These are phyloP conservation scores for Cataglyphis albicans DNA, from an alignment of 2,888 invertebrate species.

Conservation along the genomic window DNA sequence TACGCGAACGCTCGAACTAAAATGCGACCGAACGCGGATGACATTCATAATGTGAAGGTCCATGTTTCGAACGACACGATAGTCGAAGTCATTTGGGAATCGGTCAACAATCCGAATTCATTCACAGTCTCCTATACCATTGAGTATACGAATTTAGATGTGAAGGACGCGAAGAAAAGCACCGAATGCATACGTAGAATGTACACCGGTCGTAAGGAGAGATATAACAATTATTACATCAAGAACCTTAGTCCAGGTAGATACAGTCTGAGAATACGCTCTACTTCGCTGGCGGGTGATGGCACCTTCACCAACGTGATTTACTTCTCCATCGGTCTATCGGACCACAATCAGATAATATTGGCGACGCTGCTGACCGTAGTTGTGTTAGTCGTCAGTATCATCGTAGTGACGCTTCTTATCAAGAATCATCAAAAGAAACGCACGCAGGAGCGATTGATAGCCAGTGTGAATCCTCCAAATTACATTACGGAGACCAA, in stretches of 20 bases:
- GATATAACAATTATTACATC: slow-evolving; percentile 78
- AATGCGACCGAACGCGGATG: slow-evolving; percentile 84
- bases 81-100: slow-evolving; percentile 87
- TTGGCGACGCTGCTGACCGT: slow-evolving; percentile 73
- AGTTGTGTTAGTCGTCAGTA: slow-evolving; percentile 60
- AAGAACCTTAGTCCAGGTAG: slow-evolving; percentile 87
- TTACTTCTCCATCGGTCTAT: slow-evolving; percentile 74
- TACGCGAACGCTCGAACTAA: slow-evolving; percentile 86
- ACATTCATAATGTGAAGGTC: slow-evolving; percentile 78
- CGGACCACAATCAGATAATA: slow-evolving; percentile 65
- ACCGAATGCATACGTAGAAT: slow-evolving; percentile 86
- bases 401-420: slow-evolving; percentile 75
- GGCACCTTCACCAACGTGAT: slow-evolving; percentile 83
- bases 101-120: slow-evolving; percentile 90
- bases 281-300: slow-evolving; percentile 88
- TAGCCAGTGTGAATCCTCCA: slow-evolving; percentile 90
- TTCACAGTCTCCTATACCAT: slow-evolving; percentile 89
- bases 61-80: slow-evolving; percentile 79
- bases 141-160: slow-evolving; percentile 86
- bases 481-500: slow-evolving; percentile 87
- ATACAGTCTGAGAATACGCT: slow-evolving; percentile 88
- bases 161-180: slow-evolving; percentile 82
- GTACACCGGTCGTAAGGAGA: slow-evolving; percentile 67
- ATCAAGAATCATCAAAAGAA: slow-evolving; percentile 80
- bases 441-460: slow-evolving; percentile 85